Evolutionary conservation across 2,113 vertebrate genomes (phyloP), one percentile per base, ranked within the genome.

Genomic region (Oryzias curvinotus): DNA sequence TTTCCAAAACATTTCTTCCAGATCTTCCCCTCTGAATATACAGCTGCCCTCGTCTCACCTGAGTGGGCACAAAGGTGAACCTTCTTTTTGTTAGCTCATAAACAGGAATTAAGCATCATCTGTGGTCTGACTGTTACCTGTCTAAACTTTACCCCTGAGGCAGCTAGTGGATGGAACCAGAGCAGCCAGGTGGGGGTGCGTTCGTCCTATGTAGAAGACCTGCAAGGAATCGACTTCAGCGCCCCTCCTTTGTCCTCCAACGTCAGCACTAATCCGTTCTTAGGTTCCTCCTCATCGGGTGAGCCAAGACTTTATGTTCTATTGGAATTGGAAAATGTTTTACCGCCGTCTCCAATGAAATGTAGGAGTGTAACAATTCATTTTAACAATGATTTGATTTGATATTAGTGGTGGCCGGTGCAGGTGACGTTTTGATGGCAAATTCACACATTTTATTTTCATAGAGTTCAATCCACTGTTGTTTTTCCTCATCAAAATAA

Each of bases 221-320:
- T 92, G 45, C 62, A 81, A 52, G 90, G 87, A 13, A 91, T 92
- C 5, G 79, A 87, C 18, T 92, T 92, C 64, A 81, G 73, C 7
- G 60, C 57, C 5, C 54, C 75, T 7, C 14, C 47, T 14, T 18
- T 62, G 14, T 50, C 67, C 6, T 43, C 46, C 68, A 57, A 53
- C 59, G 73, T 58, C 55, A 89, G 83, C 77, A 83, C 84, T 0
- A 87, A 85, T 62, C 47, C 81, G 14, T 48, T 54, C 56, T 25
- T 45, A 15, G 45, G 58, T 52, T 36, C 49, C 41, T n/a, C 58
- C 18, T 25, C 62, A 30, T 50, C 86, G 68, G 88, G 88, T 91
- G 62, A 77, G 65, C 60, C 0, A 5, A 26, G 14, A 53, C 16
- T 14, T 44, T 16, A 14, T 16, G 13, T 16, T 30, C 7, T 30